These are phyloP conservation scores for Periparus ater DNA, from an alignment of 2,797 vertebrate genomes.

Conservation along the genomic window DNA sequence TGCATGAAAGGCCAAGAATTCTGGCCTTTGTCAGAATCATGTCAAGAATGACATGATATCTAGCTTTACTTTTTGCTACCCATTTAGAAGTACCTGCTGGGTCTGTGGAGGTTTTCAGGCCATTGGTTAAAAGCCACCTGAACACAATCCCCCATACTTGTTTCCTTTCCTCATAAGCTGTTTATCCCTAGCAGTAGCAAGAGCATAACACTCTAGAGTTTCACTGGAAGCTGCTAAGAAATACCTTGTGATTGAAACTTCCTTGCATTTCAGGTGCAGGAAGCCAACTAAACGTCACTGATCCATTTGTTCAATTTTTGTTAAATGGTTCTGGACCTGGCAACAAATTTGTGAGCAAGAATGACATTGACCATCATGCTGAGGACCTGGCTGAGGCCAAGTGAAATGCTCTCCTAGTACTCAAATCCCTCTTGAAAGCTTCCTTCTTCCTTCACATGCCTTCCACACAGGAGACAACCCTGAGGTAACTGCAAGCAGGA, in stretches of 20 bases:
- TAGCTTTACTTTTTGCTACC: not conserved
- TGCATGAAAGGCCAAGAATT: not conserved
- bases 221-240: not conserved
- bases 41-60: too few species aligned
- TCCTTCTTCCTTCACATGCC: not conserved
- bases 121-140: not conserved
- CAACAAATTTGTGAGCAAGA: not conserved
- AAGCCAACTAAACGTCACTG: not conserved
- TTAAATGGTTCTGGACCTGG: not conserved
- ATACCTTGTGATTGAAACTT: not conserved
- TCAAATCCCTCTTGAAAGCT: not conserved
- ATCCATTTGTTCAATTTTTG: not conserved
- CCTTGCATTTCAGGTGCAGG: accelerated
- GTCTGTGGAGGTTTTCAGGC: not conserved
- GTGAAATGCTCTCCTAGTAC: not conserved
- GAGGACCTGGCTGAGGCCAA: not conserved
- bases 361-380: not conserved
- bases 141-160: not conserved
- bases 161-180: not conserved
- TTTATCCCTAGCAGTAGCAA: not conserved
- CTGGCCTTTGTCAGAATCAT: not conserved
- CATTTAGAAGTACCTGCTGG: not conserved
- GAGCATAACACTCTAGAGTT: not conserved
- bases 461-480: accelerated
- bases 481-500: not conserved